Evolutionary conservation across 2,888 invertebrate genomes (phyloP).

Genomic region (Odontocolon sp.): DNA sequence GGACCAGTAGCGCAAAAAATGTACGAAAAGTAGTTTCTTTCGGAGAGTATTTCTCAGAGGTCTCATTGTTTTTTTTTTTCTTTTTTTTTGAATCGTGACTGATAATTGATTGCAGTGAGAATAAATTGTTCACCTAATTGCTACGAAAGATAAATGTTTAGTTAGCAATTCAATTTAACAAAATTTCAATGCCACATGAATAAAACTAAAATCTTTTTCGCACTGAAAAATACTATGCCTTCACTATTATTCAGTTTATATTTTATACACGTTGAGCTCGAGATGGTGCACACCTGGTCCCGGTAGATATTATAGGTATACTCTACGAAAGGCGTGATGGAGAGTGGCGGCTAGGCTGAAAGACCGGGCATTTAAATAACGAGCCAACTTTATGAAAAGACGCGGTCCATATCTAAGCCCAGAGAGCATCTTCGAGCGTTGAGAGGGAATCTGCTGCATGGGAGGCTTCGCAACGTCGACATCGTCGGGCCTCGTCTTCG

Average conservation of each 20-base stretch:
- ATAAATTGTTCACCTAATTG: too few relatives aligned
- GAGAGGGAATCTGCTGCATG: constrained; percentile 26
- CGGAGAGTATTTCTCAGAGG: too few relatives aligned
- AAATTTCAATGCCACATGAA: too few relatives aligned
- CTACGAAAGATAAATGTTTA: too few relatives aligned
- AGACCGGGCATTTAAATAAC: constrained; percentile 61
- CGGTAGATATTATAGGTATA: constrained; percentile 19
- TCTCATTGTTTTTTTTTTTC: too few relatives aligned
- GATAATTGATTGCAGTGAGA: too few relatives aligned
- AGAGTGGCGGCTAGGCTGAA: constrained; percentile 35
- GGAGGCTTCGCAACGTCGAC: constrained; percentile 30
- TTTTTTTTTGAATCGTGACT: too few relatives aligned
- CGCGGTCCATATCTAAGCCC: constrained; percentile 36
- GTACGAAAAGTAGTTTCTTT: too few relatives aligned
- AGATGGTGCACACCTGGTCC: constrained; percentile 34
- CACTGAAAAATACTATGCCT: not conserved
- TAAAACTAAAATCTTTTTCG: too few relatives aligned
- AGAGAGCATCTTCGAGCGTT: constrained; percentile 20
- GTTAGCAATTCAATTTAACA: too few relatives aligned
- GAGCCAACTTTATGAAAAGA: constrained; percentile 65
- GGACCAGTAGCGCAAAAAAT: too few relatives aligned
- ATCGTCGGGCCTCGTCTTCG: not conserved
- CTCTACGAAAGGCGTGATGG: not conserved
- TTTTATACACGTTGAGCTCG: not conserved
- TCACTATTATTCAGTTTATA: not conserved